Percentiles rank a stretch among this genome's conserved stretches.
Evolutionary conservation across 2,797 vertebrate genomes (phyloP).

Genomic region (Danio albolineatus): DNA sequence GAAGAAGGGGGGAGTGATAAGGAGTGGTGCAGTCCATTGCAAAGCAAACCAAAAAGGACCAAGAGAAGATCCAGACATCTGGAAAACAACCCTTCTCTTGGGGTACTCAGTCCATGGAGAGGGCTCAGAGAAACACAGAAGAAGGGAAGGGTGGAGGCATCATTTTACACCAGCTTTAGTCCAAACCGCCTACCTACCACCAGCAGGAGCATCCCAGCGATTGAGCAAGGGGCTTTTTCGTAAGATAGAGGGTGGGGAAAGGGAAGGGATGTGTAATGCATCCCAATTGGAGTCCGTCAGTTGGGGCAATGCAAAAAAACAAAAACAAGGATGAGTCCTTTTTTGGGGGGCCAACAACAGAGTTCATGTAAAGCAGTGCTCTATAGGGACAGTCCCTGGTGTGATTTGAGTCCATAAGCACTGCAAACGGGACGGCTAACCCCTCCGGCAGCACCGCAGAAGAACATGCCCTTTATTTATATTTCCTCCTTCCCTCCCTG

Average conservation of each 20-base stretch:
- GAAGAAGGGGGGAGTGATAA: conserved; percentile 74
- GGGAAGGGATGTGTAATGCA: conserved; percentile 66
- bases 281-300: conserved; percentile 81
- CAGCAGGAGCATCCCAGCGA: conserved; percentile 73
- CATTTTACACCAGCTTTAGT: conserved; percentile 84
- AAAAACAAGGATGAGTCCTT: conserved; percentile 46
- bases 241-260: conserved; percentile 52
- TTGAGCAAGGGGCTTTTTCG: conserved; percentile 73
- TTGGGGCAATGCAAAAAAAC: conserved; percentile 70
- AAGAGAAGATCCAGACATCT: conserved; percentile 65
- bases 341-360: conserved; percentile 44
- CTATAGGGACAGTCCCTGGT: conserved; percentile 89
- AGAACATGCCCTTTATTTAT: conserved; percentile 72
- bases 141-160: conserved; percentile 71
- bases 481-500: conserved; percentile 49
- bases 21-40: conserved; percentile 78
- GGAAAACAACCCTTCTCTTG: conserved; percentile 78
- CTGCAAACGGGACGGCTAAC: conserved; percentile 79
- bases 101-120: conserved; percentile 92
- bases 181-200: conserved; percentile 90
- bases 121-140: conserved; percentile 67
- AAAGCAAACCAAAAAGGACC: conserved; percentile 70
- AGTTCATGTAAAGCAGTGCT: conserved; percentile 90
- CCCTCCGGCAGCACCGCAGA: conserved; percentile 84
- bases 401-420: conserved; percentile 88